phyloP scores from a whole-genome alignment of 2,888 invertebrate species.

The Pseudanteris insignis region DNA sequence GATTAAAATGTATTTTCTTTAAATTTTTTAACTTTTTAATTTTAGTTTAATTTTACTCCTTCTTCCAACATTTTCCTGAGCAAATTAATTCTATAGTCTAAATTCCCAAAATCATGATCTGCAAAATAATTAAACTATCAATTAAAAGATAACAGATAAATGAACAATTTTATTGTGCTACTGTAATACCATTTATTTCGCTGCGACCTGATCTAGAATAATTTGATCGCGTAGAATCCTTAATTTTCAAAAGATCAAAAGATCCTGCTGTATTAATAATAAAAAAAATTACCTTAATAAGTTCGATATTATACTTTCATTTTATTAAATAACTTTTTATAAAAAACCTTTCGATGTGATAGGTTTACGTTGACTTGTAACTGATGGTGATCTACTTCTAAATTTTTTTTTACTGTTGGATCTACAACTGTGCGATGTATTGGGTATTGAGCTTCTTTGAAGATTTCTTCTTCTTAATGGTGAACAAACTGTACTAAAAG shows the following conservation, averaged over 20 bases:
- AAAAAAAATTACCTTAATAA: too few species aligned
- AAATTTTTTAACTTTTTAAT: too few species aligned
- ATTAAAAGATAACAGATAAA: too few species aligned
- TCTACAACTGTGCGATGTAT: slow-evolving; percentile 42
- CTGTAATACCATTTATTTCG: slow-evolving; percentile 17
- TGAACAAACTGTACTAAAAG: slow-evolving; percentile 44
- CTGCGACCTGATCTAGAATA: slow-evolving; percentile 2
- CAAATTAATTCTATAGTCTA: slow-evolving; percentile 65
- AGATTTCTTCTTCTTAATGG: slow-evolving; percentile 44
- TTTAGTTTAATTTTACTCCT: slow-evolving; percentile 54
- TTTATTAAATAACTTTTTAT: too few species aligned
- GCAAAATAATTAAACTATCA: too few species aligned
- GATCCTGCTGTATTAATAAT: slow-evolving; percentile 48
- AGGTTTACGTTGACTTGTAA: slow-evolving; percentile 48
- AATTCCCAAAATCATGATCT: slow-evolving; percentile 61
- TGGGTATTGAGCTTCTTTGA: slow-evolving; percentile 31
- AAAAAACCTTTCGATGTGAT: slow-evolving; percentile 45
- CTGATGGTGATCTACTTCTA: slow-evolving; percentile 54
- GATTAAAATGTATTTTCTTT: too few species aligned
- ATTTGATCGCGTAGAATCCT: slow-evolving; percentile 10
- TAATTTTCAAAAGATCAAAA: slow-evolving; percentile 46
- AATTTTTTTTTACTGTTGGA: slow-evolving; percentile 35
- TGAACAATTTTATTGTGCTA: slow-evolving; percentile 19
- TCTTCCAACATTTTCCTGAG: slow-evolving; percentile 65
- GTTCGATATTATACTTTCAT: too few species aligned